Evolutionary conservation across 2,888 invertebrate genomes (phyloP).

Genomic region (Andrena minutula): DNA sequence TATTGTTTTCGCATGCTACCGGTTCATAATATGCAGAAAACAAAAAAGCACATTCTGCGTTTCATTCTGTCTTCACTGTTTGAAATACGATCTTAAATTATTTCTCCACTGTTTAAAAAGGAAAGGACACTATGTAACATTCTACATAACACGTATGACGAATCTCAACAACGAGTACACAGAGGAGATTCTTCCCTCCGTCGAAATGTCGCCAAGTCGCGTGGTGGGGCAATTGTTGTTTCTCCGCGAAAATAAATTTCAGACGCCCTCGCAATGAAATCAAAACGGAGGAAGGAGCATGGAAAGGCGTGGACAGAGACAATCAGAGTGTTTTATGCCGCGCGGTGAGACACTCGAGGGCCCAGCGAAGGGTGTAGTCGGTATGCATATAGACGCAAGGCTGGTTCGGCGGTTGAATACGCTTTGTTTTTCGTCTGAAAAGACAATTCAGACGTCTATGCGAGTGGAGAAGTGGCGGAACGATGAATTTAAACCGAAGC

Average conservation of each 20-base stretch:
- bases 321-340: constrained; percentile 49
- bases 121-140: too few relatives aligned
- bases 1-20: too few relatives aligned
- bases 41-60: too few relatives aligned
- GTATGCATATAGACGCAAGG: constrained; percentile 48
- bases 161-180: too few relatives aligned
- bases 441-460: constrained; percentile 60
- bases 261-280: constrained; percentile 33
- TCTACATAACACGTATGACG: too few relatives aligned
- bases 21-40: too few relatives aligned
- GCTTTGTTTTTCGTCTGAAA: constrained; percentile 66
- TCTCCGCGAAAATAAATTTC: constrained; percentile 39
- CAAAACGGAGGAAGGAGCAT: constrained; percentile 16
- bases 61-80: too few relatives aligned
- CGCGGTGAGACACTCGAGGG: constrained; percentile 48
- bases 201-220: neutral
- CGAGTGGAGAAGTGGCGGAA: constrained; percentile 39
- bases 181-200: neutral
- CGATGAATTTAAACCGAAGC: constrained; percentile 58
- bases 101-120: too few relatives aligned
- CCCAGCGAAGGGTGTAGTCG: constrained; percentile 36
- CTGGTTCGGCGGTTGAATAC: constrained; percentile 61
- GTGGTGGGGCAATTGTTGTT: neutral
- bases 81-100: too few relatives aligned
- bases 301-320: constrained; percentile 26